Evolutionary conservation across 2,888 invertebrate species (phyloP).

Genomic region (Eilema griseolum): DNA sequence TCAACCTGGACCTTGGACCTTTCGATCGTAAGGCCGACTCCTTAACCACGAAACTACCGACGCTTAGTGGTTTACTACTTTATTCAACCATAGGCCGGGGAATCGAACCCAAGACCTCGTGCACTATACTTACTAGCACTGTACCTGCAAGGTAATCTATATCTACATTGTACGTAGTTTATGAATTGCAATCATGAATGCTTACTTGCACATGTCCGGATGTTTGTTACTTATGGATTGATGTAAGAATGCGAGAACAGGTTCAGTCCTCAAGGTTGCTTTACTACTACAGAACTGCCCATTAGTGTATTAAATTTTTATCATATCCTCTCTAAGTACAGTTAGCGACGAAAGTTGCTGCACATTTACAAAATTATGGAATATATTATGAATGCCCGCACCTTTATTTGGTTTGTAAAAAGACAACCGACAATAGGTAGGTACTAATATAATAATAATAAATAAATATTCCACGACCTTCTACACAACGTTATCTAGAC

Average conservation of each 20-base stretch:
- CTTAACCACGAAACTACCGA: too few relatives aligned
- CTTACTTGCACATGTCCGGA: background rate
- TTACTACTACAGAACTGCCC: background rate
- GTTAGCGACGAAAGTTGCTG: background rate
- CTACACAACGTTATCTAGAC: too few relatives aligned
- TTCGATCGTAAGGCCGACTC: too few relatives aligned
- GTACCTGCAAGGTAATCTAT: background rate
- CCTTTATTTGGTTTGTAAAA: too few relatives aligned
- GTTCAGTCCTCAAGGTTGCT: background rate
- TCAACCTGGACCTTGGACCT: too few relatives aligned
- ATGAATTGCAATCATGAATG: background rate
- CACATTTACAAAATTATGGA: background rate
- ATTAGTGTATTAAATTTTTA: background rate
- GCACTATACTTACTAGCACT: background rate
- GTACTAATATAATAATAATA: too few relatives aligned
- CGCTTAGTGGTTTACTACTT: too few relatives aligned
- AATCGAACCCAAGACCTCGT: background rate
- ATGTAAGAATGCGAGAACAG: background rate
- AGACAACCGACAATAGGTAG: too few relatives aligned
- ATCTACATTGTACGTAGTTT: background rate
- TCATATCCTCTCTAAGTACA: background rate
- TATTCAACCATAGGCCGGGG: too few relatives aligned
- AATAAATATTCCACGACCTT: too few relatives aligned
- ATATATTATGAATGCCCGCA: too few relatives aligned
- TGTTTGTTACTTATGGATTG: background rate